Conservation (phyloP, 2,113 vertebrate genomes). For the Sylvietta virens region DNA sequence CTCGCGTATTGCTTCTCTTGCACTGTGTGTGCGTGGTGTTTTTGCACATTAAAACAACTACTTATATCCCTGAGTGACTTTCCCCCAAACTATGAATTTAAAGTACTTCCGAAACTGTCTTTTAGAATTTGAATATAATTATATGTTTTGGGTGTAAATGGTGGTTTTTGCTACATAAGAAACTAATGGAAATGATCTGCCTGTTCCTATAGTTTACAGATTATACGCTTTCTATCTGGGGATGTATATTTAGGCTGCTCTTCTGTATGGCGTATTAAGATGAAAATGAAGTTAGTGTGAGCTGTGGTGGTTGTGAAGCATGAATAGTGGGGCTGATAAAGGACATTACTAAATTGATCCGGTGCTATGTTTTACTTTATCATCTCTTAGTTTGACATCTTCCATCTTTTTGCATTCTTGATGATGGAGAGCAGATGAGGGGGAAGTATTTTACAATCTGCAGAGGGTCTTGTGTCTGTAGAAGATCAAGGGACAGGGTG, state of each 20-base stretch:
- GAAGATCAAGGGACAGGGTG: background rate
- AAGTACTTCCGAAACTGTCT: conserved; percentile 64
- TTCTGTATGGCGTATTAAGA: conserved; percentile 64
- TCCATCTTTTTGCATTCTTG: conserved; percentile 37
- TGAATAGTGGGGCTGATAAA: conserved; percentile 48
- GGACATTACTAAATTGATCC: conserved; percentile 27
- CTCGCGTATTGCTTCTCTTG: background rate
- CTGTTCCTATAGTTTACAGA: conserved; percentile 70
- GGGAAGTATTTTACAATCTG: background rate
- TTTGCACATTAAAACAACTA: conserved; percentile 35
- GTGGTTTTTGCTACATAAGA: conserved; percentile 67
- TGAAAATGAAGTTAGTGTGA: conserved; percentile 63
- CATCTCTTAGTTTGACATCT: conserved; percentile 38
- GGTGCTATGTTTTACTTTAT: conserved; percentile 33
- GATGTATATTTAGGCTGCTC: conserved; percentile 68
- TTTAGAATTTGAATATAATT: conserved; percentile 76
- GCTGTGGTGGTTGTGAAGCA: conserved; percentile 26
- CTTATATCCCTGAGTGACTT: conserved; percentile 51
- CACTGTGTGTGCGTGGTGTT: background rate
- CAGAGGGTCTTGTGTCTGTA: background rate
- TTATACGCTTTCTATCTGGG: conserved; percentile 62
- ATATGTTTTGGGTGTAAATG: conserved; percentile 69
- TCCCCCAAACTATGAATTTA: conserved; percentile 68
- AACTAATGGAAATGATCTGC: conserved; percentile 73
- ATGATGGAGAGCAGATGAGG: background rate